Conservation (phyloP, 2,797 vertebrate genomes). For the Myotis vivesi region DNA sequence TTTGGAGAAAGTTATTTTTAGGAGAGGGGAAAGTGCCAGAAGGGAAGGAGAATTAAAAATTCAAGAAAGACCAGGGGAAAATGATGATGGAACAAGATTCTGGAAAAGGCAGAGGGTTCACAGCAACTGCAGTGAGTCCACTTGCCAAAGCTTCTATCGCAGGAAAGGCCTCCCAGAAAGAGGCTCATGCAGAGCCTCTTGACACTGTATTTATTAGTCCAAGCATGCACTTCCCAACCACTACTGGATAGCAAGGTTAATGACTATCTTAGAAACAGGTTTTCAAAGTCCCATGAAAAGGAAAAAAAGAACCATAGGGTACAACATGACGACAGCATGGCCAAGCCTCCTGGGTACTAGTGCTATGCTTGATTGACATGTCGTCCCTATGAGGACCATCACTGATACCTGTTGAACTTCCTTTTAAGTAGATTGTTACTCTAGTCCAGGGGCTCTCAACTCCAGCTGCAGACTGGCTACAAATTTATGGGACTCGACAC, state of each 20-base stretch:
- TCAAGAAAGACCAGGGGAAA: conserved; percentile 20
- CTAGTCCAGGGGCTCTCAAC: not conserved
- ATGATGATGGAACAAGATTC: not conserved
- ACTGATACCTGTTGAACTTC: not conserved
- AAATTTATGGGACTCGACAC: not conserved
- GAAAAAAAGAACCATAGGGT: not conserved
- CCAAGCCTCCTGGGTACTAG: not conserved
- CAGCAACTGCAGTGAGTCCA: not conserved
- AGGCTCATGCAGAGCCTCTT: not conserved
- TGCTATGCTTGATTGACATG: not conserved
- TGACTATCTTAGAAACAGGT: not conserved
- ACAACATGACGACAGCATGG: not conserved
- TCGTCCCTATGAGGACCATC: not conserved
- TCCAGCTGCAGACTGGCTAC: not conserved
- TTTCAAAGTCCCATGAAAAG: conserved; percentile 25
- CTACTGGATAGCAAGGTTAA: conserved; percentile 44
- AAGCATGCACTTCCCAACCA: not conserved
- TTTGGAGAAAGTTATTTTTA: conserved; percentile 51
- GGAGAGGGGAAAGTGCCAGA: not conserved
- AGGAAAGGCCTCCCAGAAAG: not conserved
- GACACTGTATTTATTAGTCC: not conserved
- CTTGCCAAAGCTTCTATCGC: not conserved
- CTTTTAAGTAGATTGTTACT: not conserved
- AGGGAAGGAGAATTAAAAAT: conserved; percentile 31
- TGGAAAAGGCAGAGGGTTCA: not conserved